These are phyloP conservation scores for Eulemur rubriventer DNA, from an alignment of 2,797 vertebrate genomes.

Conservation along the genomic window DNA sequence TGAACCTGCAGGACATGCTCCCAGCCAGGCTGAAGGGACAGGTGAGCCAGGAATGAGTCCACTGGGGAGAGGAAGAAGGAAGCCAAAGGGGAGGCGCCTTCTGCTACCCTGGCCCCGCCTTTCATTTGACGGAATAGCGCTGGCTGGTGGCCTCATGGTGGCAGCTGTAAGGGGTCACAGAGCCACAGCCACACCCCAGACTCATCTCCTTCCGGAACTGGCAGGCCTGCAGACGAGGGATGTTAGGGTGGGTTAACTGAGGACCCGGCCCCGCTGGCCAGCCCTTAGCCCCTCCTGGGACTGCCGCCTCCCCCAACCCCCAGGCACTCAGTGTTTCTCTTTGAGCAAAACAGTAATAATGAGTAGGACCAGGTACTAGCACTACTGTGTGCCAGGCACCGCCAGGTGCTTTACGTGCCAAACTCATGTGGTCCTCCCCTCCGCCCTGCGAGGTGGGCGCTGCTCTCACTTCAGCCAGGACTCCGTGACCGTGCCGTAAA, in stretches of 20 bases:
- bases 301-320: background rate
- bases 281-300: background rate
- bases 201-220: slow-evolving; percentile 17
- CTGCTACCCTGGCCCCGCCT: rapidly evolving
- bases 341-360: background rate
- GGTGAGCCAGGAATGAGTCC: background rate
- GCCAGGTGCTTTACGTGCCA: background rate
- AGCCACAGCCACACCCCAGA: background rate
- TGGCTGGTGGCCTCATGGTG: background rate
- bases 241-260: background rate
- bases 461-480: background rate
- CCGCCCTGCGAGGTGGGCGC: background rate
- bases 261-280: background rate
- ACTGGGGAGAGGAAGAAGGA: background rate
- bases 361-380: background rate
- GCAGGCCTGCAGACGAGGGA: background rate
- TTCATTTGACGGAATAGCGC: background rate
- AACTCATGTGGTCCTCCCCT: background rate
- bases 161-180: background rate
- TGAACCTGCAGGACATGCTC: background rate
- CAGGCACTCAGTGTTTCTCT: background rate
- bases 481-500: background rate
- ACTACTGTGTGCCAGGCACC: background rate
- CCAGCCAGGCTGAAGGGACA: background rate
- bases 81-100: background rate